These are phyloP conservation scores for Zosterops pallidus DNA, from an alignment of 2,113 vertebrate genomes.

Conservation along the genomic window DNA sequence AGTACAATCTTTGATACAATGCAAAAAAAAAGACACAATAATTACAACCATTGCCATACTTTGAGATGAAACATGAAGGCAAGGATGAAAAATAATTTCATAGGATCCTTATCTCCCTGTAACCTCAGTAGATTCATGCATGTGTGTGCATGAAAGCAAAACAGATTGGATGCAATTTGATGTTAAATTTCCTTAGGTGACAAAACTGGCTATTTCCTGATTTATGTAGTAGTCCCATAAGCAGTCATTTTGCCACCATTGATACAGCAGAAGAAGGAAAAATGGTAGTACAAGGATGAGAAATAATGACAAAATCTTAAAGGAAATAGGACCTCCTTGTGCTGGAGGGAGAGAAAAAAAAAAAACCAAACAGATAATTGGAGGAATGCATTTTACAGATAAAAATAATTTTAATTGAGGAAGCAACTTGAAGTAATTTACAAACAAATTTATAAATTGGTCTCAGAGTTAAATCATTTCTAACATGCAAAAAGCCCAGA, in stretches of 20 bases:
- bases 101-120: background rate
- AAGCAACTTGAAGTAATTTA: background rate
- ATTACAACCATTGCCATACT: background rate
- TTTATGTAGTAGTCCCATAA: background rate
- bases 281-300: background rate
- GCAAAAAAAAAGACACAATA: background rate
- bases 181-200: background rate
- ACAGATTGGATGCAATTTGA: background rate
- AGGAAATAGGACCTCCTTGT: background rate
- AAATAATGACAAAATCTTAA: background rate
- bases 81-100: background rate
- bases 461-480: background rate
- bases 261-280: background rate
- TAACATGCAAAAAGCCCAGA: background rate
- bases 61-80: background rate
- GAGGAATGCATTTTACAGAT: constrained; percentile 1
- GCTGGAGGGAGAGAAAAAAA: background rate
- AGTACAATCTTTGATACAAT: background rate
- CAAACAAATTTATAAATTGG: background rate
- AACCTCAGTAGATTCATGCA: background rate
- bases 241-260: background rate
- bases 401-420: constrained; percentile 22
- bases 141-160: background rate
- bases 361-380: background rate
- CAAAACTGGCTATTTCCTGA: background rate